These are phyloP conservation scores for Trididemnum nubilum DNA, from an alignment of 23 tunicate genomes.

Conservation along the genomic window DNA sequence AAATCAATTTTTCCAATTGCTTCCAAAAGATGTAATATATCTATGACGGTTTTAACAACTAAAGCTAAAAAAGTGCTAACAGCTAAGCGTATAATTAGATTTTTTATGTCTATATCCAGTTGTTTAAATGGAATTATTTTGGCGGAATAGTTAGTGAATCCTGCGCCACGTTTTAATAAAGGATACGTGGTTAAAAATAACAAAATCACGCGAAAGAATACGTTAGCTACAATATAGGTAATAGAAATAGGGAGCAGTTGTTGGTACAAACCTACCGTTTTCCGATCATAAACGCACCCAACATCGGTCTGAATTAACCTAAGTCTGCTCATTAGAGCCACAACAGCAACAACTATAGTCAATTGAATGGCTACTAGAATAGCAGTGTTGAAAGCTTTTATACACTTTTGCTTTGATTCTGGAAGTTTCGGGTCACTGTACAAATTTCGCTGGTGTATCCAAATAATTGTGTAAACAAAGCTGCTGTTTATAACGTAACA, in stretches of 20 bases:
- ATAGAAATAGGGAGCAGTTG: neutral
- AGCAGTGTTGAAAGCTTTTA: neutral
- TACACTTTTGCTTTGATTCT: conserved; percentile 8
- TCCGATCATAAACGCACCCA: neutral
- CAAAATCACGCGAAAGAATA: neutral
- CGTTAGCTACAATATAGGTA: neutral
- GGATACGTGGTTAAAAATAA: conserved; percentile 7
- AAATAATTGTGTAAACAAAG: neutral
- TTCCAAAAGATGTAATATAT: neutral
- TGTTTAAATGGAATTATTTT: neutral
- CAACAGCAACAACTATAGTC: neutral
- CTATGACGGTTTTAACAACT: neutral
- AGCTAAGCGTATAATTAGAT: neutral
- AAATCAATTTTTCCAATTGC: neutral
- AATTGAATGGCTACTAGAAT: neutral
- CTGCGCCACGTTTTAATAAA: neutral
- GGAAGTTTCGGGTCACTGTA: conserved; percentile 1
- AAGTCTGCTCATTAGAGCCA: neutral
- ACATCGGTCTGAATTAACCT: neutral
- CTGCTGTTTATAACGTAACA: neutral
- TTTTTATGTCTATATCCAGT: neutral
- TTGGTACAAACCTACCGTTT: neutral
- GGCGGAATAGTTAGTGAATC: too few relatives aligned
- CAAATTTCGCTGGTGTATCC: conserved; percentile 1
- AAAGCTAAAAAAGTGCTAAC: neutral